Base-by-base conservation (phyloP, 2,888 invertebrate species). In the Watsonalla cultraria region DNA sequence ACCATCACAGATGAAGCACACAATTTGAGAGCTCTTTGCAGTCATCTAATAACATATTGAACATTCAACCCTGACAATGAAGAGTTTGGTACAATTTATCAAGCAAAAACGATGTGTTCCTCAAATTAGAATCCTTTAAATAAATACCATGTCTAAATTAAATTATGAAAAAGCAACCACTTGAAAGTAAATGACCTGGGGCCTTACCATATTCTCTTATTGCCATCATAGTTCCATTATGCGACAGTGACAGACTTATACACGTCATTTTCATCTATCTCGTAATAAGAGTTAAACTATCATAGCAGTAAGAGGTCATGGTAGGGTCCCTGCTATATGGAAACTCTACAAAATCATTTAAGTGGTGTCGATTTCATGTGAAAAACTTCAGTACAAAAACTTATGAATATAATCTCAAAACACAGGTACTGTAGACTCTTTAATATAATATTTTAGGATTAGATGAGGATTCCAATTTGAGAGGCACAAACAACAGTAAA, bases 1-100 rank as follows among this genome's bases (percentile, higher is more conserved):
- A 84, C 64, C 84, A 89, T 90, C 89, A 89, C 90, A 89, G 90
- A 83, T 83, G 72, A 86, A 83, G 80, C 80, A 78, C 72, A 74
- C 68, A 74, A 73, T 78, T 84, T 85, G 85, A 87, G 87, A 89
- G 88, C 87, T 82, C 66, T 68, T 70, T 62, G 57, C 70, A 70
- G 58, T 56, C 51, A 55, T 24, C 58, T 64, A 70, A 66, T 62
- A 62, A 68, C 33, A 46, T 54, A 51, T 49, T 42, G 35, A 64
- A 63, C 61, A 64, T 61, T 61, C 65, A 66, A 62, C 65, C 66
- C 64, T 72, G 74, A 75, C 76, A 68, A 74, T 70, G 58, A 46
- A 74, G 67, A 67, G 61, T 67, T 75, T 72, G 75, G 72, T 77
- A 71, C 76, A 72, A 75, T 73, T 68, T 70, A 69, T 70, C 70